Evolutionary conservation across 1,140 invertebrate genomes (phyloP).

Genomic region (Drosophila kepulauana): DNA sequence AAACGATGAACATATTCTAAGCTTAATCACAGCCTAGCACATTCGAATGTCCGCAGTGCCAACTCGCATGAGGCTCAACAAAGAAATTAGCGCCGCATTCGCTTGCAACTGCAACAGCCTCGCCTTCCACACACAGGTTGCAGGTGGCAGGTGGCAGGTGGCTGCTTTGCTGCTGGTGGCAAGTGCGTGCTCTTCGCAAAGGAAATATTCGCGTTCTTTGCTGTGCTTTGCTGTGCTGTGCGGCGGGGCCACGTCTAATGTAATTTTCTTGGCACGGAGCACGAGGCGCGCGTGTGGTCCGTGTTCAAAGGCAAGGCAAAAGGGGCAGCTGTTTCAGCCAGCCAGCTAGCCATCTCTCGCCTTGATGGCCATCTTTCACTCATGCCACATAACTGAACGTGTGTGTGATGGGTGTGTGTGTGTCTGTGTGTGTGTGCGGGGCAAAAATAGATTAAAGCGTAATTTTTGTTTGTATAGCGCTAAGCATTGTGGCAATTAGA

Average conservation of each 20-base stretch:
- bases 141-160: not conserved
- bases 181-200: slow-evolving; percentile 50
- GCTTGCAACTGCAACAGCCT: slow-evolving; percentile 6
- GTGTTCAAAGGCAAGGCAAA: slow-evolving; percentile 1
- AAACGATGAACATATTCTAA: slow-evolving; percentile 80
- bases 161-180: slow-evolving; percentile 23
- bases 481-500: slow-evolving; percentile 69
- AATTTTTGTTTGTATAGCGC: slow-evolving; percentile 81
- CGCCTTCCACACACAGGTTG: not conserved
- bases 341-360: slow-evolving; percentile 27
- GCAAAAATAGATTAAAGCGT: slow-evolving; percentile 82
- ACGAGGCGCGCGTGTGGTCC: slow-evolving; percentile 67
- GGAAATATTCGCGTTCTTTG: slow-evolving; percentile 14
- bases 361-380: too few species aligned
- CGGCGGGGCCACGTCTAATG: slow-evolving; percentile 63
- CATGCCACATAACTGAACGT: not conserved
- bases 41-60: slow-evolving; percentile 74
- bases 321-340: slow-evolving; percentile 35
- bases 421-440: slow-evolving; percentile 13
- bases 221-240: not conserved
- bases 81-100: slow-evolving; percentile 73
- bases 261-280: slow-evolving; percentile 71
- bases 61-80: slow-evolving; percentile 77
- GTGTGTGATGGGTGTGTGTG: slow-evolving; percentile 3
- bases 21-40: slow-evolving; percentile 78